A percentile compares a stretch with the other conserved stretches of the same genome.
Evolutionary conservation across 2,113 vertebrate genomes (phyloP).

Genomic region (Barnardius zonarius): DNA sequence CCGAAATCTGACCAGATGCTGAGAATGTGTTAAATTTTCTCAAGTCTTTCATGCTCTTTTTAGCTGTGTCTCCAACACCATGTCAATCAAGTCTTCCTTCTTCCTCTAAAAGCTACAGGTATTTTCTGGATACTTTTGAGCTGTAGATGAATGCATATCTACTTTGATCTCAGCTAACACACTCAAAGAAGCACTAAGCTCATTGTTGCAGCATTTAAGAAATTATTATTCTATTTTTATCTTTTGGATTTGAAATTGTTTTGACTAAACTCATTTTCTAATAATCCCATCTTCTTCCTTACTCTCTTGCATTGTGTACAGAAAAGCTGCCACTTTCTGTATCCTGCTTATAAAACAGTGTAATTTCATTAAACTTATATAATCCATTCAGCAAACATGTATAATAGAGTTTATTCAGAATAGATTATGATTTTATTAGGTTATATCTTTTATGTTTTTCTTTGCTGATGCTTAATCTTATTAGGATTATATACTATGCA

Average conservation of each 20-base stretch:
- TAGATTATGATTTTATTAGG: constrained; percentile 52
- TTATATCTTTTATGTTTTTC: constrained; percentile 51
- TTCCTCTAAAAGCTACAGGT: background rate
- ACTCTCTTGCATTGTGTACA: background rate
- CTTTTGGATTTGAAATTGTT: constrained; percentile 24
- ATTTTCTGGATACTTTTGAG: background rate
- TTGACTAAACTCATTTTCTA: constrained; percentile 51
- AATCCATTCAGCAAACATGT: constrained; percentile 56
- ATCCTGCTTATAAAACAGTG: constrained; percentile 45
- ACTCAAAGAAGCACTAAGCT: background rate
- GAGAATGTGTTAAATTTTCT: background rate
- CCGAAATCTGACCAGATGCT: constrained; percentile 21
- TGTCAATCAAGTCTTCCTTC: background rate
- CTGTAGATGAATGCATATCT: background rate
- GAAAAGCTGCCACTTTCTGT: constrained; percentile 62
- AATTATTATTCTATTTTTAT: constrained; percentile 46
- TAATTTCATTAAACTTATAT: constrained; percentile 62
- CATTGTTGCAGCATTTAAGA: constrained; percentile 3
- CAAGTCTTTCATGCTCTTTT: background rate
- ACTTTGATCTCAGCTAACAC: background rate
- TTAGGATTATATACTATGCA: constrained; percentile 30
- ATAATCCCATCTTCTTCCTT: constrained; percentile 44
- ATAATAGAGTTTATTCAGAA: constrained; percentile 49
- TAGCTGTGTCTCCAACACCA: background rate
- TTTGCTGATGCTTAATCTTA: constrained; percentile 52